Conservation (phyloP, 1,140 invertebrate genomes). For the Ylistrum balloti region DNA sequence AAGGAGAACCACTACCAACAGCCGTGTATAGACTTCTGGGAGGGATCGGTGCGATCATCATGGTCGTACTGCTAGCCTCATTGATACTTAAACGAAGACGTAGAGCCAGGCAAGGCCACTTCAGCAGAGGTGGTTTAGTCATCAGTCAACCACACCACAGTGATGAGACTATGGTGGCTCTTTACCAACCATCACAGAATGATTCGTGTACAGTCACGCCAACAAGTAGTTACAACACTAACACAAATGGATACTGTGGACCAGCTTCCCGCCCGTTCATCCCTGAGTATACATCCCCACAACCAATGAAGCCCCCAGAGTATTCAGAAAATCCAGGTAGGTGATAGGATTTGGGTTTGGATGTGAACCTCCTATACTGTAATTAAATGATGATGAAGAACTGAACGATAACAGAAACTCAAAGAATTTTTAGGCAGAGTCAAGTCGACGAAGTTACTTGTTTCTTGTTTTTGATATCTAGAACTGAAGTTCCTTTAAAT, state of each 20-base stretch:
- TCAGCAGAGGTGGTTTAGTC: background rate
- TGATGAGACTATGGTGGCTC: background rate
- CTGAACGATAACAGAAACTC: no score
- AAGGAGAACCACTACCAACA: background rate
- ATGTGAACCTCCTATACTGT: no score
- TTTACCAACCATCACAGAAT: background rate
- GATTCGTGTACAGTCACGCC: background rate
- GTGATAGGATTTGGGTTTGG: no score
- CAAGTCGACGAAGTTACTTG: no score
- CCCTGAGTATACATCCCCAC: background rate
- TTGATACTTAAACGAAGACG: background rate
- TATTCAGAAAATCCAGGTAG: background rate
- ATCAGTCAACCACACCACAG: background rate
- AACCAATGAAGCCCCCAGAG: background rate
- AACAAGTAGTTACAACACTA: background rate
- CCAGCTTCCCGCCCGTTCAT: background rate
- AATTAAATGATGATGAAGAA: no score
- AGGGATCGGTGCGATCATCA: background rate
- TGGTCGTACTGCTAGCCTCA: background rate
- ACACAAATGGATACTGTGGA: background rate
- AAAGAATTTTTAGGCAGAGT: no score
- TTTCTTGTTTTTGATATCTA: no score
- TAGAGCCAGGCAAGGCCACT: background rate
- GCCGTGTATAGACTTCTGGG: background rate
- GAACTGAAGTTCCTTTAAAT: no score